Evolutionary conservation across 2,797 vertebrate genomes (phyloP).

Genomic region (Loriculus beryllinus): DNA sequence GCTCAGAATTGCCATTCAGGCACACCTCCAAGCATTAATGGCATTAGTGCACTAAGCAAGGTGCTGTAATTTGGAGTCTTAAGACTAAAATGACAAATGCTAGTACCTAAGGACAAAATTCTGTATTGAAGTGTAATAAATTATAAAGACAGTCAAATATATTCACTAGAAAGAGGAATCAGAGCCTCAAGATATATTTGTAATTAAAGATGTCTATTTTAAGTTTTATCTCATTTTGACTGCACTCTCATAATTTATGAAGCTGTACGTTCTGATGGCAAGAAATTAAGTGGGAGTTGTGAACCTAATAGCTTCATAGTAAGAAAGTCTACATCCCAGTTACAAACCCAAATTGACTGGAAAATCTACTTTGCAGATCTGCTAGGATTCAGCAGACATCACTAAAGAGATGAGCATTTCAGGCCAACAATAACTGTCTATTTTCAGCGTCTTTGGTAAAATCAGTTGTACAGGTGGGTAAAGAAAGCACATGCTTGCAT

Average conservation of each 20-base stretch:
- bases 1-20: neutral
- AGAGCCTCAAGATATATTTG: neutral
- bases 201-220: neutral
- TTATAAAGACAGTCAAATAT: neutral
- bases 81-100: neutral
- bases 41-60: neutral
- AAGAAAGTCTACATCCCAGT: neutral
- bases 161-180: neutral
- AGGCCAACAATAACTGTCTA: neutral
- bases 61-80: neutral
- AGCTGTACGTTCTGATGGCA: neutral
- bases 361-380: neutral
- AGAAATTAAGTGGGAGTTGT: neutral
- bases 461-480: neutral
- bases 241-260: neutral
- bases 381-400: neutral
- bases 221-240: neutral
- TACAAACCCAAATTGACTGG: neutral
- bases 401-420: neutral
- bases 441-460: neutral
- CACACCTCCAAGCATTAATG: neutral
- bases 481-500: neutral
- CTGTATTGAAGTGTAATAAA: neutral
- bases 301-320: neutral
- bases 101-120: neutral